Percentiles rank a stretch among this genome's conserved stretches.
These are phyloP conservation scores for Garra rufa DNA, from an alignment of 2,113 vertebrate species.

Conservation along the genomic window DNA sequence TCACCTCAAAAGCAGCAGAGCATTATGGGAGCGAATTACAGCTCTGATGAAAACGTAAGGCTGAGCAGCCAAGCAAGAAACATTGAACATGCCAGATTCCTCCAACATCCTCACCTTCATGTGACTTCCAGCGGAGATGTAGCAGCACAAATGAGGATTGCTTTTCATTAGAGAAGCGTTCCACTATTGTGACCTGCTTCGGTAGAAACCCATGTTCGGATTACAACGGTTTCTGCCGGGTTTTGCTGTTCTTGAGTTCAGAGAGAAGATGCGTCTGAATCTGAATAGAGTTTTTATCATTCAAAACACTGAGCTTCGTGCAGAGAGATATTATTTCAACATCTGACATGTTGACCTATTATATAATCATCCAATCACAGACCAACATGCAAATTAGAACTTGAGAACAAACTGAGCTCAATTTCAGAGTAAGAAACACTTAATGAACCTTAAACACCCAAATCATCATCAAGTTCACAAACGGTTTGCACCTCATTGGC, in stretches of 20 bases:
- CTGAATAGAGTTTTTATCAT: not conserved
- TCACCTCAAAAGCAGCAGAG: constrained; percentile 4
- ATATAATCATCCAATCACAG: not conserved
- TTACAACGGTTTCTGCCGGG: not conserved
- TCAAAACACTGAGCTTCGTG: not conserved
- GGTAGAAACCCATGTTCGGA: not conserved
- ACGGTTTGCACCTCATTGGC: not conserved
- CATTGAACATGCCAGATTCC: constrained; percentile 10
- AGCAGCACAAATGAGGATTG: constrained; percentile 7
- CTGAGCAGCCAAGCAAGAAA: constrained; percentile 22
- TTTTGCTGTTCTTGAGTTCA: not conserved
- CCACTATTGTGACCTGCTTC: constrained; percentile 12
- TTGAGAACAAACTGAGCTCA: not conserved
- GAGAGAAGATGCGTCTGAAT: not conserved
- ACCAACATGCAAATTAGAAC: not conserved
- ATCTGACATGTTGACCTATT: not conserved
- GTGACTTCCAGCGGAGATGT: constrained; percentile 3
- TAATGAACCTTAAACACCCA: not conserved
- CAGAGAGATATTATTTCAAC: not conserved
- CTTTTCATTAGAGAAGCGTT: constrained; percentile 3
- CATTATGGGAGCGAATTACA: not conserved
- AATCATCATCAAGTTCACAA: not conserved
- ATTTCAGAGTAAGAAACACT: not conserved
- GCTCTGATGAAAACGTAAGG: not conserved
- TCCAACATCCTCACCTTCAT: constrained; percentile 16